phyloP scores from a whole-genome alignment of 2,888 invertebrate genomes.

The Aleiodes leptofemur region DNA sequence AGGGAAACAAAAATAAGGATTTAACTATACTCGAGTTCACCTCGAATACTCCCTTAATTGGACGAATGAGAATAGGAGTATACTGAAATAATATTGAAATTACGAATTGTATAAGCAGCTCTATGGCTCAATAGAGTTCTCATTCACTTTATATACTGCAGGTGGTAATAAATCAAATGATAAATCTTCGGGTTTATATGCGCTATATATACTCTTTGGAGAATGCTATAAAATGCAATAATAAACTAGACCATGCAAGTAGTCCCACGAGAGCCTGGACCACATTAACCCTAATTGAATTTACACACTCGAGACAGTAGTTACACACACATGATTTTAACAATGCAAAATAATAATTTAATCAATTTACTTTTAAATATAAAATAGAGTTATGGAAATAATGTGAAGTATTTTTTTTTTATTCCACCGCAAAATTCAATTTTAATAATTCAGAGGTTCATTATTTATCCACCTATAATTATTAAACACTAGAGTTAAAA shows the following conservation, averaged over 20 bases:
- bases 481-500: neutral
- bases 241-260: constrained; percentile 26
- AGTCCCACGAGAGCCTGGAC: constrained; percentile 18
- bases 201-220: constrained; percentile 8
- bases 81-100: too few species aligned
- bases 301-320: constrained; percentile 14
- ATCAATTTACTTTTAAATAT: neutral
- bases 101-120: constrained; percentile 2
- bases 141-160: constrained; percentile 14
- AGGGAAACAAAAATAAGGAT: too few species aligned
- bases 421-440: neutral
- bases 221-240: constrained; percentile 32
- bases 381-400: neutral
- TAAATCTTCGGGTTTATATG: constrained; percentile 27
- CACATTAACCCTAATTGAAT: constrained; percentile 34
- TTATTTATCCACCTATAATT: neutral
- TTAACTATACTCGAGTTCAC: too few species aligned
- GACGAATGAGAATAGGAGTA: too few species aligned
- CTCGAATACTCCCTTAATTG: too few species aligned
- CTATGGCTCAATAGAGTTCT: constrained; percentile 20
- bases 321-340: constrained; percentile 1
- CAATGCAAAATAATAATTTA: neutral
- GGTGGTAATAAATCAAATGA: constrained; percentile 21
- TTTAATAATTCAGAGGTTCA: neutral
- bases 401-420: neutral